phyloP scores from a whole-genome alignment of 1,140 invertebrate species.

The Drosophila navojoa region DNA sequence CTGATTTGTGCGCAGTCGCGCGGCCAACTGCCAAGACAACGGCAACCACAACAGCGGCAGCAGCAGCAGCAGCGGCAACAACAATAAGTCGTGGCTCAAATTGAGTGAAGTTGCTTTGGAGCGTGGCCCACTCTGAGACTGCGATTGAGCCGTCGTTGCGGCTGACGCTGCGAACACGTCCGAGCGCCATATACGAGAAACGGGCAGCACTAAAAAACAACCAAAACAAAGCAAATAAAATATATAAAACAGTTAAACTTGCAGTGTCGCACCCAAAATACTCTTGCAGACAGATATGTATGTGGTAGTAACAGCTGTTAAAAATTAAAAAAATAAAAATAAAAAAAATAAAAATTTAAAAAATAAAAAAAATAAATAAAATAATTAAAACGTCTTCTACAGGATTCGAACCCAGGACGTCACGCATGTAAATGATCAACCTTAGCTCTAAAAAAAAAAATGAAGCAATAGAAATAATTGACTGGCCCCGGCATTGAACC shows the following conservation, averaged over 20 bases:
- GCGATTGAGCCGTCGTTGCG: slow-evolving; percentile 38
- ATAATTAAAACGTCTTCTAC: background rate
- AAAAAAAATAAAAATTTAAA: background rate
- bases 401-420: no score
- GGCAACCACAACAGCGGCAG: slow-evolving; percentile 33
- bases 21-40: slow-evolving; percentile 66
- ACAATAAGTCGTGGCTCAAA: slow-evolving; percentile 19
- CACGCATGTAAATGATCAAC: no score
- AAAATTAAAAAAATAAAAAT: background rate
- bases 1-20: slow-evolving; percentile 70
- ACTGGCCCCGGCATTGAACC: no score
- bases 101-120: slow-evolving; percentile 48
- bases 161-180: slow-evolving; percentile 48
- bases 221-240: slow-evolving; percentile 3
- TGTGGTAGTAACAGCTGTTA: background rate
- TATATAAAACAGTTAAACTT: slow-evolving; percentile 2
- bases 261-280: background rate
- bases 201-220: slow-evolving; percentile 28
- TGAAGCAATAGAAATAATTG: no score
- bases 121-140: slow-evolving; percentile 39
- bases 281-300: background rate
- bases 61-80: slow-evolving; percentile 30
- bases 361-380: background rate
- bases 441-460: no score
- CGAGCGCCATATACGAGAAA: slow-evolving; percentile 63